These are phyloP conservation scores for Phoenicopterus ruber DNA, from an alignment of 2,113 vertebrate genomes.

Conservation along the genomic window DNA sequence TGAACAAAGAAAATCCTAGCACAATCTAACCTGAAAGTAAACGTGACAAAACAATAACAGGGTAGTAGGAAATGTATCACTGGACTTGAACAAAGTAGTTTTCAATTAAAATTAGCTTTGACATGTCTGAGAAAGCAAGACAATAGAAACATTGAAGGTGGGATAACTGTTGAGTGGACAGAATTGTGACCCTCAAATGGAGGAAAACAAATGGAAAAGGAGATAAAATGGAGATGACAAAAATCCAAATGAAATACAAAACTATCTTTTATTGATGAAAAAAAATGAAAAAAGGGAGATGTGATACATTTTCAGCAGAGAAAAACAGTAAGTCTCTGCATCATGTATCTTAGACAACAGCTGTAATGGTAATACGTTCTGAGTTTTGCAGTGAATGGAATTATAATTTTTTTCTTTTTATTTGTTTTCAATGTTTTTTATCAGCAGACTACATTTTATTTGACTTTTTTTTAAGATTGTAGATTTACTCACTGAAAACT, in stretches of 20 bases:
- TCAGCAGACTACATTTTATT: conserved; percentile 43
- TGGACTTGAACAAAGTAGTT: background rate
- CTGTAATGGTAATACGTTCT: background rate
- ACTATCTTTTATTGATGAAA: background rate
- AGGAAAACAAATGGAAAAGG: background rate
- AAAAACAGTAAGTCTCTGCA: background rate
- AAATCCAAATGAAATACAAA: background rate
- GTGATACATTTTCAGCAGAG: background rate
- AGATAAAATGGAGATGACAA: background rate
- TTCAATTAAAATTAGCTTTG: background rate
- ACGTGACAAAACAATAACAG: background rate
- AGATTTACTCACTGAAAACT: conserved; percentile 50
- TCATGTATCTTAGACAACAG: background rate
- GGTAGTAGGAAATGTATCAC: background rate
- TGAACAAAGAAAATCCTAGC: background rate
- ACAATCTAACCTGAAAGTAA: background rate
- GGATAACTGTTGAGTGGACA: background rate
- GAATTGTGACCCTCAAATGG: background rate
- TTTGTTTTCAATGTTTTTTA: conserved; percentile 49
- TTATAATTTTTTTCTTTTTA: background rate
- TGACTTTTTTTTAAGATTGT: conserved; percentile 17
- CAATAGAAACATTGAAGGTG: background rate
- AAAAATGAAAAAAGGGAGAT: background rate
- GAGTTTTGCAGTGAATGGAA: conserved; percentile 14
- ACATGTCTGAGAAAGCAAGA: background rate